Base-by-base conservation (phyloP, 2,113 vertebrate species). In the Clarias gariepinus region DNA sequence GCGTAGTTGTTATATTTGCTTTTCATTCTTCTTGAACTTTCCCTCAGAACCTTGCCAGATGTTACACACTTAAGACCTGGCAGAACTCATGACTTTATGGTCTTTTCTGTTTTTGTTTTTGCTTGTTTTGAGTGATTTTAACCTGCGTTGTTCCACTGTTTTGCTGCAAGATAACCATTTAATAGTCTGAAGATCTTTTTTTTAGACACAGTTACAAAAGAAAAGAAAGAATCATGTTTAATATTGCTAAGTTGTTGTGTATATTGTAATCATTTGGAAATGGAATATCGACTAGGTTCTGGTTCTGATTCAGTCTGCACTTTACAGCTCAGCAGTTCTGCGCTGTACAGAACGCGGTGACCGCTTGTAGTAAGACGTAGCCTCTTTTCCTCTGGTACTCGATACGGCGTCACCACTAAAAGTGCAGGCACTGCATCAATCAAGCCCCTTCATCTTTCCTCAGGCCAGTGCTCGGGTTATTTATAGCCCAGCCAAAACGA, bases 381-480 rank as follows among this genome's bases (percentile, higher is more conserved):
- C 21, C 63, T 28, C 21, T 36, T 77, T 55, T 82, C n/a, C 13
- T 78, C 71, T 86, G 36, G 36, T 78, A 55, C 73, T 80, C 57
- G 60, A 76, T 66, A 77, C 19, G 55, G 78, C 71, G 76, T 87
- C 86, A 86, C 86, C 69, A 33, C 41, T 63, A 68, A 82, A 83
- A 60, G 58, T 74, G 57, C 64, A 76, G 68, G 76, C 55, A 57
- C 57, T 6, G 23, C 83, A 79, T 85, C 83, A 36, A 64, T 87
- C 81, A 74, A 63, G 66, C 36, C 58, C 82, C 80, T 30, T 30
- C 33, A 15, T 55, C 69, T 64, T 52, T 79, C 52, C 80, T 81
- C 53, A 81, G 73, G 87, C 87, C 78, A 80, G n/a, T 63, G 76
- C 85, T 73, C 82, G n/a, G 23, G 78, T 86, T 93, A 90, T 91